phyloP scores from a whole-genome alignment of 92 coral and sea anemone species.

The Virgularia gustaviana region DNA sequence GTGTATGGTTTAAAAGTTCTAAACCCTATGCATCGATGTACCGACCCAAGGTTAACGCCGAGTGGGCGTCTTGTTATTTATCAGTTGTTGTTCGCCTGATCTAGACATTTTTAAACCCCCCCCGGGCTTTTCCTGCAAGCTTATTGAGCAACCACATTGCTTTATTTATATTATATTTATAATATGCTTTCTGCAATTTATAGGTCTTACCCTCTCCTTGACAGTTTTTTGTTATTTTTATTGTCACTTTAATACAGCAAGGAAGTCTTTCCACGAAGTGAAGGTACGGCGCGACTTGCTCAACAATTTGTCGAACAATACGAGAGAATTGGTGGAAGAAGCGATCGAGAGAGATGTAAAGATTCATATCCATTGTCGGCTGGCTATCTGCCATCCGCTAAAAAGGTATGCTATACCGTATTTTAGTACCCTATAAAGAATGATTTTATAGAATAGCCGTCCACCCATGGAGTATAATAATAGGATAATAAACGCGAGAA shows the following conservation, averaged over 20 bases:
- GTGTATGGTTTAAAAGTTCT: too few relatives aligned
- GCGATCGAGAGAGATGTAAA: constrained; percentile 48
- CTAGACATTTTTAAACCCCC: too few relatives aligned
- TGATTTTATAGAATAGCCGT: too few relatives aligned
- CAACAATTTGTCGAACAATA: constrained; percentile 76
- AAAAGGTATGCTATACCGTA: constrained; percentile 1
- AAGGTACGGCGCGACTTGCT: constrained; percentile 82
- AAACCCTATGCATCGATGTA: too few relatives aligned
- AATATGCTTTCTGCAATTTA: not conserved
- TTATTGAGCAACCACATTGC: too few relatives aligned
- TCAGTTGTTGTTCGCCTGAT: too few relatives aligned
- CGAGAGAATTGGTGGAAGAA: constrained; percentile 62
- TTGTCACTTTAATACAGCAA: constrained; percentile 52
- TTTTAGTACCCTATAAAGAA: not conserved
- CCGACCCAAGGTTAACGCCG: too few relatives aligned
- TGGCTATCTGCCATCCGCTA: not conserved
- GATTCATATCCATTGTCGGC: constrained; percentile 31
- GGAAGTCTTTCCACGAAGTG: constrained; percentile 79
- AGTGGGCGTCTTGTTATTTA: too few relatives aligned
- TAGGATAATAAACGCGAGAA: too few relatives aligned
- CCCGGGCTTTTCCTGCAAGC: too few relatives aligned
- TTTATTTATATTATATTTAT: too few relatives aligned
- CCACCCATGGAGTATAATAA: too few relatives aligned
- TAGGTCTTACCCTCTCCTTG: not conserved
- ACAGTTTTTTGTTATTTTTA: not conserved